Percentiles rank a stretch among this genome's conserved stretches.
Conservation (phyloP, 1,140 invertebrate species). For the Globodera ellingtonae region DNA sequence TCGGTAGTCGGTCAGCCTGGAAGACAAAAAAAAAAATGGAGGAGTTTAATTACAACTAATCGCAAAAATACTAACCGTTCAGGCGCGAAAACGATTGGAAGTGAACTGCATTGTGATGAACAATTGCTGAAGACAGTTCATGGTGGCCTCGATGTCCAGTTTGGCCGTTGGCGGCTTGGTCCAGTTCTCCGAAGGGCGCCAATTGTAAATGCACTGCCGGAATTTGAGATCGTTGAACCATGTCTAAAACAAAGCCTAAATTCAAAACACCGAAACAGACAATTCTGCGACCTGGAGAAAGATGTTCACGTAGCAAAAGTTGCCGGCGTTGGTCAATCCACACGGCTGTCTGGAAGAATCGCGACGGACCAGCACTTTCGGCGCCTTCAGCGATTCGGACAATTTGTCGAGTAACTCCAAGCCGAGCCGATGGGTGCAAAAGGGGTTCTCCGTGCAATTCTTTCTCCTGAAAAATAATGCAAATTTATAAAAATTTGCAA, state of each 20-base stretch:
- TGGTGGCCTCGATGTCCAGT: conserved; percentile 58
- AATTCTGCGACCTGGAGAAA: conserved; percentile 54
- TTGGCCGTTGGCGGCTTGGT: conserved; percentile 40
- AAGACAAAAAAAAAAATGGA: no score
- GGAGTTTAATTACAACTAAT: no score
- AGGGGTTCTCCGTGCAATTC: conserved; percentile 58
- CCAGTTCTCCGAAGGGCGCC: conserved; percentile 41
- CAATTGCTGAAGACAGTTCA: conserved; percentile 54
- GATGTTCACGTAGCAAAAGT: conserved; percentile 62
- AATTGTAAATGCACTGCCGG: conserved; percentile 59
- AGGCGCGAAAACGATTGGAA: conserved; percentile 45
- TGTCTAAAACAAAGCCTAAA: conserved; percentile 43
- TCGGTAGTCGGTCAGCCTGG: conserved; percentile 45
- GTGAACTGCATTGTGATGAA: conserved; percentile 59
- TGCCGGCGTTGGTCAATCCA: conserved; percentile 56
- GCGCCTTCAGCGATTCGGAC: conserved; percentile 25
- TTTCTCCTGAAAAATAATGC: conserved; percentile 27
- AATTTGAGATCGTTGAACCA: conserved; percentile 62
- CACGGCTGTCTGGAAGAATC: conserved; percentile 54
- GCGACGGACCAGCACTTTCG: conserved; percentile 40
- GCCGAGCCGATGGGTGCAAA: conserved; percentile 55
- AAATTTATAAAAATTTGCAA: conserved; percentile 18
- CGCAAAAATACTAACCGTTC: conserved; percentile 46
- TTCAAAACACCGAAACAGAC: background rate
- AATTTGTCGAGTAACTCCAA: conserved; percentile 62